phyloP scores from a whole-genome alignment of 1,140 invertebrate genomes.

The Leptonema lineaticorne region DNA sequence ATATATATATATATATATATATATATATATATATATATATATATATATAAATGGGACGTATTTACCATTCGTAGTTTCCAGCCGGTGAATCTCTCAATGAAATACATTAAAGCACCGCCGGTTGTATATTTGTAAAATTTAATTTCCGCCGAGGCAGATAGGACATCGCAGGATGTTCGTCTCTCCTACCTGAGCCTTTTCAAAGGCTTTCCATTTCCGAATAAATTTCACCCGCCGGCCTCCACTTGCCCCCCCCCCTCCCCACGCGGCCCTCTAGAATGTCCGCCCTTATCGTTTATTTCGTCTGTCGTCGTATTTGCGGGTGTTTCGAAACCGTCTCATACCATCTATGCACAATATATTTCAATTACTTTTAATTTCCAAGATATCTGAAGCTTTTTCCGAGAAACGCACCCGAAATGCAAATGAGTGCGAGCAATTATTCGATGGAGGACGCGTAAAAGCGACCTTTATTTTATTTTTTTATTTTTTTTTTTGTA shows the following conservation, averaged over 20 bases:
- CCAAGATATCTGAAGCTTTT: conserved; percentile 17
- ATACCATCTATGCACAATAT: conserved; percentile 17
- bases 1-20: not conserved
- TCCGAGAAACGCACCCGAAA: conserved; percentile 5
- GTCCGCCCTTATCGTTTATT: too few relatives aligned
- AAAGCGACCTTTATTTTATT: too few relatives aligned
- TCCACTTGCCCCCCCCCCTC: not conserved
- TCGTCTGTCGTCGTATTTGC: not conserved
- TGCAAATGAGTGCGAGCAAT: conserved; percentile 11
- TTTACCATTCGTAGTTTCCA: conserved; percentile 25
- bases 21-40: not conserved
- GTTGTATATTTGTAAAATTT: conserved; percentile 36
- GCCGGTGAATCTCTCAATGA: conserved; percentile 21
- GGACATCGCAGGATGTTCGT: conserved; percentile 30
- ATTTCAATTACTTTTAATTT: conserved; percentile 26
- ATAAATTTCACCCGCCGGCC: conserved; percentile 18
- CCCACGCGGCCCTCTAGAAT: not conserved
- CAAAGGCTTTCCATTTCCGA: conserved; percentile 35
- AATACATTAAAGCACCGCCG: conserved; percentile 22
- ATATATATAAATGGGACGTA: not conserved
- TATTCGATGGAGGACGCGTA: too few relatives aligned
- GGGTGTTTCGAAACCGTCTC: not conserved
- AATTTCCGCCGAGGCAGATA: conserved; percentile 33
- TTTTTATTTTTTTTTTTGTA: too few relatives aligned
- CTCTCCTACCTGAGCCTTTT: conserved; percentile 31